Conservation (phyloP, 2,888 invertebrate genomes). For the Slavum lentiscoides region DNA sequence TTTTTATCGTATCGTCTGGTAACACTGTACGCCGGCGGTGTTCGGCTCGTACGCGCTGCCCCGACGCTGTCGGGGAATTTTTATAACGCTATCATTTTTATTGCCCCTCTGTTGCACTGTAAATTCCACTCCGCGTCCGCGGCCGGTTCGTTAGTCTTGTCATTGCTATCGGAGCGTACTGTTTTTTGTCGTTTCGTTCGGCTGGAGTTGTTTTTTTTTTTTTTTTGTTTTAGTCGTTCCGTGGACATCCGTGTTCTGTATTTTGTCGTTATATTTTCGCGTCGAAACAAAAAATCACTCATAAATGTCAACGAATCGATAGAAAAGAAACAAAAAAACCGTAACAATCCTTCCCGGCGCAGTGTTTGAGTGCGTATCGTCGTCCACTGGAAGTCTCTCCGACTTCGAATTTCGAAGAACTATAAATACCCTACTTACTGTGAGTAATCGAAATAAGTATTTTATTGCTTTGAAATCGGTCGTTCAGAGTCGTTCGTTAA, state of each 20-base stretch:
- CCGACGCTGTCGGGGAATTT: neutral
- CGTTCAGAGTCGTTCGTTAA: neutral
- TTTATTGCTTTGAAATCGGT: neutral
- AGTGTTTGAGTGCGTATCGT: neutral
- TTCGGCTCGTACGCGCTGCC: neutral
- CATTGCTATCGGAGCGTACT: too few relatives aligned
- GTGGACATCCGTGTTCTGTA: neutral
- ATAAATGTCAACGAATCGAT: neutral
- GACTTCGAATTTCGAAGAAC: constrained; percentile 1
- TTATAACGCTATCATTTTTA: constrained; percentile 40
- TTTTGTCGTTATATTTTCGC: neutral
- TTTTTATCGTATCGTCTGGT: constrained; percentile 4
- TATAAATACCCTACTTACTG: neutral
- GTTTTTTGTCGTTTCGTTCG: neutral
- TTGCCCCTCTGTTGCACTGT: constrained; percentile 42
- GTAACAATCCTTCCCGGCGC: neutral
- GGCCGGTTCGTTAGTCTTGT: constrained; percentile 31
- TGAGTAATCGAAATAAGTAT: neutral
- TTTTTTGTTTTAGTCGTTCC: neutral
- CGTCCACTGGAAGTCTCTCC: neutral
- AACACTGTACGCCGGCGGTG: constrained; percentile 18
- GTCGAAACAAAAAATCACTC: neutral
- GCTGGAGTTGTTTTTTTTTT: too few relatives aligned
- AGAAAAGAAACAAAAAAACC: neutral
- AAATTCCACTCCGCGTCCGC: constrained; percentile 31